Percentiles rank a stretch among this genome's conserved stretches.
phyloP scores from a whole-genome alignment of 64 coral and sea anemone genomes.

The Cladopsammia gracilis region DNA sequence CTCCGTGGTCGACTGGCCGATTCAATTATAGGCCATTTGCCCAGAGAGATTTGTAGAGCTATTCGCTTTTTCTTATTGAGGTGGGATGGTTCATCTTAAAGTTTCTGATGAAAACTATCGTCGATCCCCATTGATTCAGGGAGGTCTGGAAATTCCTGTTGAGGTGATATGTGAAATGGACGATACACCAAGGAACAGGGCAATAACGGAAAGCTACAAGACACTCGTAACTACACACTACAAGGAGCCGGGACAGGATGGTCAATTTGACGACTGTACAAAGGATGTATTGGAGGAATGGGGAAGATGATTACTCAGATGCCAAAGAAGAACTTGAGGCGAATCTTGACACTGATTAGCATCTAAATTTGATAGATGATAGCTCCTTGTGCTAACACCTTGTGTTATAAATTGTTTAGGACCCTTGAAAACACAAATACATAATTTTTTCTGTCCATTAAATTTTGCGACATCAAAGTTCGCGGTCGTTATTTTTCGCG shows the following conservation, averaged over 20 bases:
- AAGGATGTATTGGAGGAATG: constrained; percentile 64
- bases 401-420: constrained; percentile 52
- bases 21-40: constrained; percentile 30
- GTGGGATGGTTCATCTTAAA: constrained; percentile 31
- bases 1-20: constrained; percentile 37
- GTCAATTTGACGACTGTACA: constrained; percentile 67
- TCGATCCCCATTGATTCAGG: constrained; percentile 34
- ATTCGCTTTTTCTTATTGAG: constrained; percentile 37
- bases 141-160: constrained; percentile 49
- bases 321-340: constrained; percentile 47
- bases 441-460: constrained; percentile 27
- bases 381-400: constrained; percentile 65
- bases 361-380: constrained; percentile 64
- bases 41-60: constrained; percentile 26
- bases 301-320: constrained; percentile 38
- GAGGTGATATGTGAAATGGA: constrained; percentile 21
- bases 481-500: no score
- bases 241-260: constrained; percentile 47
- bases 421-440: constrained; percentile 1
- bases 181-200: constrained; percentile 19
- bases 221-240: constrained; percentile 22
- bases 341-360: constrained; percentile 51
- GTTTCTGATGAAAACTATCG: constrained; percentile 26
- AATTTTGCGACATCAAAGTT: constrained; percentile 53
- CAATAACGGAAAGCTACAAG: constrained; percentile 53